phyloP scores from a whole-genome alignment of 2,113 vertebrate genomes.

The Pseudopodoces humilis region DNA sequence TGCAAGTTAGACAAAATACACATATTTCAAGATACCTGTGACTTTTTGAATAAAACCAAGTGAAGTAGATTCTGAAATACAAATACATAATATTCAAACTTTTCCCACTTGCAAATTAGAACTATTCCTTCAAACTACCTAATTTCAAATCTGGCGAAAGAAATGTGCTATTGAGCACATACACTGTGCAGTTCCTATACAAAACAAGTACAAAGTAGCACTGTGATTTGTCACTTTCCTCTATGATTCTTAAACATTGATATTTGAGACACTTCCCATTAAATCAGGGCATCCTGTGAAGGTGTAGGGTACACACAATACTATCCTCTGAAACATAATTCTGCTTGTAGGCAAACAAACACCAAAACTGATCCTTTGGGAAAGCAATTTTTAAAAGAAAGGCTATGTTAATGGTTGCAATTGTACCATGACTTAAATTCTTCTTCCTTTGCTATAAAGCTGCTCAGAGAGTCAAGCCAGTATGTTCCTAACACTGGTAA shows the following conservation, averaged over 20 bases:
- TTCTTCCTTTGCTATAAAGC: constrained; percentile 12
- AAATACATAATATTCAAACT: neutral
- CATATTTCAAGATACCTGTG: neutral
- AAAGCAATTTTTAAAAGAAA: neutral
- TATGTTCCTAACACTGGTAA: neutral
- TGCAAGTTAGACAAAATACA: neutral
- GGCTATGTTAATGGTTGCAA: neutral
- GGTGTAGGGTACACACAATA: neutral
- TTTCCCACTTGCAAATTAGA: neutral
- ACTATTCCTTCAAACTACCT: neutral
- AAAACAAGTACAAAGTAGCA: neutral
- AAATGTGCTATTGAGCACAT: neutral
- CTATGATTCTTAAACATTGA: neutral
- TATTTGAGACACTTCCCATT: constrained; percentile 13
- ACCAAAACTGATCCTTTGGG: neutral
- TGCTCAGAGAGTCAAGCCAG: neutral
- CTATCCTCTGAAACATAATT: neutral
- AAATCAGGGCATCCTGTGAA: neutral
- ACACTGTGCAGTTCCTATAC: neutral
- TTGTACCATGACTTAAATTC: neutral
- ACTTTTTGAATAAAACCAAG: neutral
- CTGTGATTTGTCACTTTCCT: neutral
- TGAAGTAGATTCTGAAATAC: neutral
- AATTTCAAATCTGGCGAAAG: neutral
- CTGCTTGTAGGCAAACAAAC: neutral